phyloP scores from a whole-genome alignment of 2,797 vertebrate species.

The Leontopithecus rosalia region DNA sequence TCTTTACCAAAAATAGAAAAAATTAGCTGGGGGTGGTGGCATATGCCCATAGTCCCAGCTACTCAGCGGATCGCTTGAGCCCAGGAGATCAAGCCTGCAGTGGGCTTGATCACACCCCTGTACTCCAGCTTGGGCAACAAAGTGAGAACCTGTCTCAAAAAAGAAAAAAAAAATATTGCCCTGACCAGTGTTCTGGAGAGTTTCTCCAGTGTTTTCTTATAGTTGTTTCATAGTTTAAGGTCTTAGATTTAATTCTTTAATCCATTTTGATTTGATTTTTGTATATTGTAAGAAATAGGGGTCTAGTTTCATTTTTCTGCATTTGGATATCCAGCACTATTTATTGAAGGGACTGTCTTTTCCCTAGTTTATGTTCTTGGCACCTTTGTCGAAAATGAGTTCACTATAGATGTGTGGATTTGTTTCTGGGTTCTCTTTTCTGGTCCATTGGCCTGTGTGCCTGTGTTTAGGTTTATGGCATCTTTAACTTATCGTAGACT shows the following conservation, averaged over 20 bases:
- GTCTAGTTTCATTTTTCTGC: background rate
- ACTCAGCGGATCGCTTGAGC: background rate
- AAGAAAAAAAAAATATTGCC: background rate
- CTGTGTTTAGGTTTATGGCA: background rate
- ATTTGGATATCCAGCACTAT: background rate
- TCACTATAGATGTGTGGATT: background rate
- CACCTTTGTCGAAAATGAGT: background rate
- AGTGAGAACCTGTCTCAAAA: background rate
- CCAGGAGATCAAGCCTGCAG: background rate
- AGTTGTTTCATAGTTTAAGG: background rate
- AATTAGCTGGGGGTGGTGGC: background rate
- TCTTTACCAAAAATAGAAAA: background rate
- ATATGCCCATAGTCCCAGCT: background rate
- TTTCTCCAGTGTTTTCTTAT: background rate
- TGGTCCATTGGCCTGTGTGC: background rate
- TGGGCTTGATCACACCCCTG: background rate
- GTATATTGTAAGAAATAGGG: background rate
- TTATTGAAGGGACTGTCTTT: background rate
- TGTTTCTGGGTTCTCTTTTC: background rate
- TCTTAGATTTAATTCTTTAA: background rate
- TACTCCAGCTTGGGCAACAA: background rate
- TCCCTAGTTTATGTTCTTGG: background rate
- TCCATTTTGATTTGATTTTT: background rate
- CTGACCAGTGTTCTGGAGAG: background rate
- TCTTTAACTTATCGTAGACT: background rate